These are phyloP conservation scores for Cetoscarus ocellatus DNA, from an alignment of 2,797 vertebrate genomes.

Conservation along the genomic window DNA sequence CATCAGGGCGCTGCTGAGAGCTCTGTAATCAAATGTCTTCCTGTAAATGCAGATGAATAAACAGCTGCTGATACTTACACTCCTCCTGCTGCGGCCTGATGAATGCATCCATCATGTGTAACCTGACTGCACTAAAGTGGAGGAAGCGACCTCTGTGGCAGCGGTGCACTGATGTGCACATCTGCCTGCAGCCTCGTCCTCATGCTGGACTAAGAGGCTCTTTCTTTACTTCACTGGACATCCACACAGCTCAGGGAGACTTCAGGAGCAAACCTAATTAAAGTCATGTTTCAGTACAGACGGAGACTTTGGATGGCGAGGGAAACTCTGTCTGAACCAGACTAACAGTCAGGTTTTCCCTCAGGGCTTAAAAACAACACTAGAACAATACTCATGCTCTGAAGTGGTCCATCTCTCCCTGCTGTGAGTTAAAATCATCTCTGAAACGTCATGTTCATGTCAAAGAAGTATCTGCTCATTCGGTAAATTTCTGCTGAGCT, in stretches of 20 bases:
- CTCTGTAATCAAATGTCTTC: conserved; percentile 9
- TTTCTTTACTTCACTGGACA: conserved; percentile 21
- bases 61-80: conserved; percentile 14
- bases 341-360: too few species aligned
- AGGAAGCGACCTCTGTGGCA: conserved; percentile 30
- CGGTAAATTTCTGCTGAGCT: too few species aligned
- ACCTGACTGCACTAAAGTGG: conserved; percentile 30
- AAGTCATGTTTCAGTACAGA: too few species aligned
- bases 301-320: too few species aligned
- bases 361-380: too few species aligned
- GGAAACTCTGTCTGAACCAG: too few species aligned
- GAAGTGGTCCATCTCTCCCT: too few species aligned
- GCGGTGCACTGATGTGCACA: conserved; percentile 22
- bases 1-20: not conserved
- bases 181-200: conserved; percentile 3
- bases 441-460: too few species aligned
- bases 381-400: too few species aligned
- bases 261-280: too few species aligned
- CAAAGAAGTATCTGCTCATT: too few species aligned
- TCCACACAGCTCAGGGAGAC: conserved; percentile 3
- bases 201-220: conserved; percentile 16
- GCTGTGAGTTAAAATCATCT: too few species aligned
- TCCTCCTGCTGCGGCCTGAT: conserved; percentile 25
- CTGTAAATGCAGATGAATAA: conserved; percentile 15
- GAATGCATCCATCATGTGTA: conserved; percentile 13